phyloP scores from a whole-genome alignment of 2,113 vertebrate genomes.

The Grammatotria lemairii region DNA sequence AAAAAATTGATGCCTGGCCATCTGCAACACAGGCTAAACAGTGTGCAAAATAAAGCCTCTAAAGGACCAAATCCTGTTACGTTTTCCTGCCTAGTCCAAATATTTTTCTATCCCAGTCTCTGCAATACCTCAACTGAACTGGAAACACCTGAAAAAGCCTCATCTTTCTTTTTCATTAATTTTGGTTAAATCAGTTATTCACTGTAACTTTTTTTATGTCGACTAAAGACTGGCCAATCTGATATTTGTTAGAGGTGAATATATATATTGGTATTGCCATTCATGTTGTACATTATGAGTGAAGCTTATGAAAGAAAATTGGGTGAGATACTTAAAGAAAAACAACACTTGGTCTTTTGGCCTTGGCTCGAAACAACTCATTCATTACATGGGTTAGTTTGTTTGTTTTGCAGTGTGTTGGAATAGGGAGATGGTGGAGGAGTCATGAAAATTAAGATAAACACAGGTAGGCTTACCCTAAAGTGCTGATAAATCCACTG shows the following conservation, averaged over 20 bases:
- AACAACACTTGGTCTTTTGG: background rate
- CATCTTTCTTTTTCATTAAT: background rate
- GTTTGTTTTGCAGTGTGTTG: background rate
- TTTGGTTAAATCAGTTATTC: background rate
- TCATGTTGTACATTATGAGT: background rate
- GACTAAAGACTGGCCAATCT: background rate
- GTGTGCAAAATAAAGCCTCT: background rate
- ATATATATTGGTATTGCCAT: background rate
- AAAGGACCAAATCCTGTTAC: background rate
- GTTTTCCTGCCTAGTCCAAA: background rate
- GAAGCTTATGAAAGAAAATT: background rate
- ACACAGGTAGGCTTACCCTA: conserved; percentile 80
- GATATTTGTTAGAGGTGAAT: background rate
- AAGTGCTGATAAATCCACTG: conserved; percentile 97
- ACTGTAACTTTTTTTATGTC: background rate
- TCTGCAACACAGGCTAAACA: background rate
- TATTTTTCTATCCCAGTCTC: background rate
- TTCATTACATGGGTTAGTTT: background rate
- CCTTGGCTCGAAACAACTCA: background rate
- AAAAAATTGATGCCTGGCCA: background rate
- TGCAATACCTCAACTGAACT: background rate
- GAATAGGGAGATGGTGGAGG: background rate
- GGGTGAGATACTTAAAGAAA: background rate
- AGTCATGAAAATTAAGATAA: background rate
- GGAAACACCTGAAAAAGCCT: background rate